These are phyloP conservation scores for Aulostomus chinensis DNA, from an alignment of 2,797 vertebrate genomes.

Conservation along the genomic window DNA sequence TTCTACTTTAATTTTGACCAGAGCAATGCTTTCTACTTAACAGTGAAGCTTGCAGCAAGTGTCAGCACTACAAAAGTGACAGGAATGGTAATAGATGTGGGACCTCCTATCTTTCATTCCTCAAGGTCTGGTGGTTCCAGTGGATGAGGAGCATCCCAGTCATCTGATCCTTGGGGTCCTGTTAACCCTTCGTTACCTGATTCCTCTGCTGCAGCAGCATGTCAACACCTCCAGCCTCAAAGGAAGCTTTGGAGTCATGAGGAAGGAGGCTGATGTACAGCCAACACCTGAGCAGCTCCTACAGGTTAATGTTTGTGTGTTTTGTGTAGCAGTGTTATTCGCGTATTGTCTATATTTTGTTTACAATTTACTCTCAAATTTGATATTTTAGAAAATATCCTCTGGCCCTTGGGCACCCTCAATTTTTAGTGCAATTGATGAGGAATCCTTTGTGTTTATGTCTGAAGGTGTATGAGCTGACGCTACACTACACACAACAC, in stretches of 20 bases:
- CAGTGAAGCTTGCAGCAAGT: no score
- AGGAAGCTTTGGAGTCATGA: constrained; percentile 95
- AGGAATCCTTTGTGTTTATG: neutral
- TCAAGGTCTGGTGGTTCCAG: constrained; percentile 88
- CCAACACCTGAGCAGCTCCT: constrained; percentile 91
- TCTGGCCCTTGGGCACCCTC: no score
- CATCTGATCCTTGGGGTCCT: constrained; percentile 92
- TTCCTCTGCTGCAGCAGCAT: constrained; percentile 95
- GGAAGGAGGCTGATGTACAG: constrained; percentile 92
- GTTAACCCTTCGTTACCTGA: constrained; percentile 92
- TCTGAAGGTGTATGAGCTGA: constrained; percentile 92
- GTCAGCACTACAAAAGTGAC: no score
- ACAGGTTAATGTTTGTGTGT: constrained; percentile 78
- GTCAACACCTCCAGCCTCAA: constrained; percentile 93
- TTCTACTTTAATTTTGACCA: no score
- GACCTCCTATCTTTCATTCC: neutral
- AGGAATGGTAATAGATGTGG: no score
- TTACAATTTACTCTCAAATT: no score
- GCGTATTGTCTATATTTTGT: no score
- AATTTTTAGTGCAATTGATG: neutral
- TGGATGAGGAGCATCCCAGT: constrained; percentile 88
- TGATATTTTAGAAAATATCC: no score
- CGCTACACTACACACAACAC: constrained; percentile 93
- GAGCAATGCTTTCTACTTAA: no score
- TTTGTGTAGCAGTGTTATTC: neutral